These are phyloP conservation scores for Rhinogobius similis DNA, from an alignment of 2,113 vertebrate genomes.

Conservation along the genomic window DNA sequence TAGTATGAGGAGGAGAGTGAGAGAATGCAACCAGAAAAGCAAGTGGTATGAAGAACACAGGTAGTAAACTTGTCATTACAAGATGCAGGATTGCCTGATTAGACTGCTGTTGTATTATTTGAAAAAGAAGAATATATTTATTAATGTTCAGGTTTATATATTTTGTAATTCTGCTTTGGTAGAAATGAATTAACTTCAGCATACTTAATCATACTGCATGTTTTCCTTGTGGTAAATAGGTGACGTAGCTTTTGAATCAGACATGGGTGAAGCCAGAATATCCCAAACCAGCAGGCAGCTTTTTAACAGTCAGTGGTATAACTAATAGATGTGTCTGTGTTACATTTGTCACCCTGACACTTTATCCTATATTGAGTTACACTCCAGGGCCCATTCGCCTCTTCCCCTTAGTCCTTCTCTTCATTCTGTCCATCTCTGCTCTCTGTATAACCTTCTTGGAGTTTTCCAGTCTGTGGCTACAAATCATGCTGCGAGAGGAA, in stretches of 20 bases:
- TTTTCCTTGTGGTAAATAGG: not conserved
- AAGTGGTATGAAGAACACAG: slow-evolving; percentile 40
- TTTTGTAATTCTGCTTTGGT: no score
- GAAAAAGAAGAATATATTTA: no score
- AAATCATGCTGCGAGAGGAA: not conserved
- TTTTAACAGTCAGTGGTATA: slow-evolving; percentile 77
- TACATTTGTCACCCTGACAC: slow-evolving; percentile 81
- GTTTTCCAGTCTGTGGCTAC: slow-evolving; percentile 29
- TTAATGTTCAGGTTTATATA: no score
- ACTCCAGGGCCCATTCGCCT: slow-evolving; percentile 71
- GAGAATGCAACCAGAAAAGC: slow-evolving; percentile 39
- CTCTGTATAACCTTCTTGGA: slow-evolving; percentile 6
- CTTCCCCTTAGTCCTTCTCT: slow-evolving; percentile 29
- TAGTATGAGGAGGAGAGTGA: slow-evolving; percentile 57
- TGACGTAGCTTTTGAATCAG: slow-evolving; percentile 57
- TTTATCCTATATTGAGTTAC: slow-evolving; percentile 79
- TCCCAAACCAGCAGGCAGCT: slow-evolving; percentile 52
- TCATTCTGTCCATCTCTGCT: slow-evolving; percentile 18
- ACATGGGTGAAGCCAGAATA: slow-evolving; percentile 22
- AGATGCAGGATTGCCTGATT: no score
- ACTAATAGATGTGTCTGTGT: slow-evolving; percentile 74
- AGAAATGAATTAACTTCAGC: no score
- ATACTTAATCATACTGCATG: no score
- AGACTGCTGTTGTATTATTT: no score
- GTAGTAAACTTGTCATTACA: not conserved